These are phyloP conservation scores for Timema cristinae DNA, from an alignment of 2,888 invertebrate species.

Conservation along the genomic window DNA sequence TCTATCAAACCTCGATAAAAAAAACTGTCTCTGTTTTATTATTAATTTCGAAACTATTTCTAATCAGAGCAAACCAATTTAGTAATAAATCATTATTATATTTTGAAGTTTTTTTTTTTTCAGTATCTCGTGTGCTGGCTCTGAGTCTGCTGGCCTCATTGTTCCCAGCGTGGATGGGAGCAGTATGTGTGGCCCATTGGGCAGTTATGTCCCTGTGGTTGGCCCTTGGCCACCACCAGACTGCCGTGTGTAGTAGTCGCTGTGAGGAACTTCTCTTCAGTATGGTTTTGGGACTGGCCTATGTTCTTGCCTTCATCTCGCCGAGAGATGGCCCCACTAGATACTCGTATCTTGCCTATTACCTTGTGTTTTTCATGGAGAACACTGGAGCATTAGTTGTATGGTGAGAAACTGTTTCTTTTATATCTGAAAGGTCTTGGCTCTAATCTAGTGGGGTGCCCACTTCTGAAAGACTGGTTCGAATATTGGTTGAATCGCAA, in stretches of 20 bases:
- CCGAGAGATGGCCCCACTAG: conserved; percentile 57
- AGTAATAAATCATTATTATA: too few relatives aligned
- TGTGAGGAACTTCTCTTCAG: conserved; percentile 49
- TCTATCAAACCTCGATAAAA: too few relatives aligned
- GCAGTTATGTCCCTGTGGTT: conserved; percentile 55
- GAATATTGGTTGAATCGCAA: too few relatives aligned
- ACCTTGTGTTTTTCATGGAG: conserved; percentile 49
- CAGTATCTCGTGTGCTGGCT: conserved; percentile 53
- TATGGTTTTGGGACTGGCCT: conserved; percentile 54
- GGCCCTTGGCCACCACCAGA: conserved; percentile 46
- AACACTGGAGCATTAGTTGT: conserved; percentile 48
- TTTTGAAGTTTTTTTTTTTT: conserved; percentile 31
- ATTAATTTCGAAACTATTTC: too few relatives aligned
- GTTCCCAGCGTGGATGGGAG: conserved; percentile 50
- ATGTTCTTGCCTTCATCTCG: conserved; percentile 57
- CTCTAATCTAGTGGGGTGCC: too few relatives aligned
- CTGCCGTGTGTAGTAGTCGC: conserved; percentile 46
- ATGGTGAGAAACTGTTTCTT: conserved; percentile 40
- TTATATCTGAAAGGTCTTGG: too few relatives aligned
- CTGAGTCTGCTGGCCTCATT: conserved; percentile 54
- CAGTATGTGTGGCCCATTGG: conserved; percentile 52
- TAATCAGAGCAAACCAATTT: too few relatives aligned
- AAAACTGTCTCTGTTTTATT: too few relatives aligned
- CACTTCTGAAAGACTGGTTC: too few relatives aligned
- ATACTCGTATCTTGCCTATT: conserved; percentile 48